Evolutionary conservation across 2,888 invertebrate genomes (phyloP).

Genomic region (Glaucopsyche alexis): DNA sequence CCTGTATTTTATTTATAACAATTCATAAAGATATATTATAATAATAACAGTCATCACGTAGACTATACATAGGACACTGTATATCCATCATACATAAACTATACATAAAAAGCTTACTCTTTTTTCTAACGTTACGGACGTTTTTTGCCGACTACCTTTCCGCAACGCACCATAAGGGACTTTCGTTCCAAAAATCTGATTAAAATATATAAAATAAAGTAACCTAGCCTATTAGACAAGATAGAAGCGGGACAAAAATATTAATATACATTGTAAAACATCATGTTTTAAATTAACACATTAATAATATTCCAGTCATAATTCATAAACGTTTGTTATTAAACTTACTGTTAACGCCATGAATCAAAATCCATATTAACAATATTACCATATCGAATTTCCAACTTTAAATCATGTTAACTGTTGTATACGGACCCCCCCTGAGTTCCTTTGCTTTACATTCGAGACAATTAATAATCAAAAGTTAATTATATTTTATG

Average conservation of each 20-base stretch:
- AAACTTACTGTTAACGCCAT: constrained; percentile 21
- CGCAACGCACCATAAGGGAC: no score
- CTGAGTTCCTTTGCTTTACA: constrained; percentile 16
- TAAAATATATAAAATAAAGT: no score
- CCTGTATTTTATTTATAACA: no score
- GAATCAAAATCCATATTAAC: constrained; percentile 20
- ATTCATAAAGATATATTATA: no score
- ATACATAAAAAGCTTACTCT: no score
- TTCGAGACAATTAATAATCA: constrained; percentile 22
- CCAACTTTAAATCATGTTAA: constrained; percentile 26
- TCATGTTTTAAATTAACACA: constrained; percentile 17
- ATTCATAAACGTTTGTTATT: neutral
- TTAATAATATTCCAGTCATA: neutral
- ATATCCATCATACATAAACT: no score
- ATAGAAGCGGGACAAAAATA: neutral
- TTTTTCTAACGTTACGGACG: no score
- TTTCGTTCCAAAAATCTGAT: no score
- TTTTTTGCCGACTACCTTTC: no score
- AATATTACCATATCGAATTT: constrained; percentile 38
- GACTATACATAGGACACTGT: no score
- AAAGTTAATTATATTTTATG: constrained; percentile 22
- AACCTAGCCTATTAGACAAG: neutral
- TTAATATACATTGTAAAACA: neutral
- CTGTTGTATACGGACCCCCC: neutral
- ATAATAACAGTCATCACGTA: no score